Evolutionary conservation across 2,797 vertebrate species (phyloP).

Genomic region (Epinephelus coioides): DNA sequence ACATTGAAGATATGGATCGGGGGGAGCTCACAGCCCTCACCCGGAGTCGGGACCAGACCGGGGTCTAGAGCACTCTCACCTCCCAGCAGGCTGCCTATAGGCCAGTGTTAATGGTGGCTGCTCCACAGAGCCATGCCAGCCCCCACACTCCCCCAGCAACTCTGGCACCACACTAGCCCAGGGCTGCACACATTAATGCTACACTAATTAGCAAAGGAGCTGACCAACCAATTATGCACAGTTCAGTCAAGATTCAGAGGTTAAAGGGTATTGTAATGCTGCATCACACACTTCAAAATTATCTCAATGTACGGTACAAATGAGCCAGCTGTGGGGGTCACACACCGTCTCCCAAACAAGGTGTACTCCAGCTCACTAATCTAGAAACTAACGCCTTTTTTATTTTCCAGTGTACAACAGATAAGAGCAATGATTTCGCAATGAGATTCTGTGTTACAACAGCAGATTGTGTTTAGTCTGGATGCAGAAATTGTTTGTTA

Average conservation of each 20-base stretch:
- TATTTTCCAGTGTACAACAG: not conserved
- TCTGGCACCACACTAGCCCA: constrained; percentile 64
- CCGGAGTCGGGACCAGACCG: constrained; percentile 46
- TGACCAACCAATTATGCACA: constrained; percentile 86
- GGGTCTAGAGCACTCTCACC: constrained; percentile 64
- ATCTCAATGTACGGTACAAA: constrained; percentile 55
- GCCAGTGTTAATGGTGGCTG: constrained; percentile 76
- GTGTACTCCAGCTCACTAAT: constrained; percentile 13
- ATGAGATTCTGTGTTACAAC: constrained; percentile 2
- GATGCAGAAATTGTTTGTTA: constrained; percentile 55
- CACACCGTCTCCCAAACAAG: constrained; percentile 21
- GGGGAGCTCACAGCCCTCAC: constrained; percentile 59
- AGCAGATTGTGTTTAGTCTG: constrained; percentile 56
- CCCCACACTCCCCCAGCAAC: constrained; percentile 48
- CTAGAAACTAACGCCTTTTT: constrained; percentile 6
- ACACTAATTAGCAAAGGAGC: constrained; percentile 86
- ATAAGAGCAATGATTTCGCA: constrained; percentile 9
- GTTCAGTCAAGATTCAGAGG: constrained; percentile 82
- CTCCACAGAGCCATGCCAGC: constrained; percentile 65
- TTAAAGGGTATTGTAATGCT: constrained; percentile 74
- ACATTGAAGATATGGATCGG: constrained; percentile 58
- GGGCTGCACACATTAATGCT: constrained; percentile 80
- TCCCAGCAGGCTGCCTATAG: constrained; percentile 70
- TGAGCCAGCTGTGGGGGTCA: constrained; percentile 46
- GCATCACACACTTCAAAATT: constrained; percentile 55